These are phyloP conservation scores for Pangasius krempfi DNA, from an alignment of 2,797 vertebrate genomes.

Conservation along the genomic window DNA sequence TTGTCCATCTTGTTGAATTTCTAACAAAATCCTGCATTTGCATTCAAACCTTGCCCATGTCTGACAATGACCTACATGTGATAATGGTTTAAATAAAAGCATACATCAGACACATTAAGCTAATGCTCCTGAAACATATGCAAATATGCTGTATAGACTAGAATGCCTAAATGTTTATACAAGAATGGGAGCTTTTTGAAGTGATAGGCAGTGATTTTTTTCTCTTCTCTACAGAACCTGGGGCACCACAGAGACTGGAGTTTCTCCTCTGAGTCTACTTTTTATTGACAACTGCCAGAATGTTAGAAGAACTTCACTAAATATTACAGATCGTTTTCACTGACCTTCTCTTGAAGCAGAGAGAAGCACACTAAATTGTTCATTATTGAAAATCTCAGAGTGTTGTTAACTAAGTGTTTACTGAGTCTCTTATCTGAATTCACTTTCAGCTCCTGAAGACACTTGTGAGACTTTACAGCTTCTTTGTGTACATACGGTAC, in stretches of 20 bases:
- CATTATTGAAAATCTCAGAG: neutral
- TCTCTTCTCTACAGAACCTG: neutral
- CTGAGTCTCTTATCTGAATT: neutral
- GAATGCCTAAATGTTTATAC: neutral
- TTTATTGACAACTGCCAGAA: neutral
- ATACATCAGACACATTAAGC: neutral
- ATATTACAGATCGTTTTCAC: conserved; percentile 3
- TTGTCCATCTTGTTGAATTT: neutral
- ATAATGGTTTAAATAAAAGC: neutral
- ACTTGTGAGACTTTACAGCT: neutral
- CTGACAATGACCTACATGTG: neutral
- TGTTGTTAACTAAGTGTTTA: neutral
- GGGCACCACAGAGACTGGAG: neutral
- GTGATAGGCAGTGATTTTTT: neutral
- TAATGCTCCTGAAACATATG: neutral
- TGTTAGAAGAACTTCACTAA: neutral
- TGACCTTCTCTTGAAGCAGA: neutral
- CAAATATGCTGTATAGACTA: neutral
- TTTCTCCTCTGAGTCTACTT: neutral
- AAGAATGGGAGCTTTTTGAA: neutral
- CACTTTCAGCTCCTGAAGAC: neutral
- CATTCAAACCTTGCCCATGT: neutral
- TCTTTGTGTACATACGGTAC: neutral
- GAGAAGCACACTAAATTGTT: neutral
- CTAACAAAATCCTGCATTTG: neutral